These are phyloP conservation scores for Hapalemur alaotrensis DNA, from an alignment of 2,797 vertebrate genomes.

Conservation along the genomic window DNA sequence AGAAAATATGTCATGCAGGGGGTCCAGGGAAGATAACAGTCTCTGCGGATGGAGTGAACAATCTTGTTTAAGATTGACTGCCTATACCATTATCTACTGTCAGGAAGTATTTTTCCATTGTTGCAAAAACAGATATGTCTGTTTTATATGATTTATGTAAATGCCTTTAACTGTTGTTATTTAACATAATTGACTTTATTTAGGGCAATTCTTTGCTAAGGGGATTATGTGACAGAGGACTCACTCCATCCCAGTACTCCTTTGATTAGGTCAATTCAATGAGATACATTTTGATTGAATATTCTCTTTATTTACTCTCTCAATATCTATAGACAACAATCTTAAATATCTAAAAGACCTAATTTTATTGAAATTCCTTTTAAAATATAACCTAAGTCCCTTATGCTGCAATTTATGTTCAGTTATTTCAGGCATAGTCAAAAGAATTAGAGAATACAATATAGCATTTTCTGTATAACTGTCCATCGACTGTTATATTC, in stretches of 20 bases:
- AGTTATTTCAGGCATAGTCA: neutral
- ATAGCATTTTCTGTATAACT: slow-evolving; percentile 1
- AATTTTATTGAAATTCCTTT: neutral
- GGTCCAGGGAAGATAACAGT: neutral
- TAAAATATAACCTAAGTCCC: neutral
- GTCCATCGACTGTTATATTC: slow-evolving; percentile 10
- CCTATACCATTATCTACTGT: neutral
- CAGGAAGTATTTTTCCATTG: neutral
- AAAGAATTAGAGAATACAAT: neutral
- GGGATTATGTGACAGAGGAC: neutral
- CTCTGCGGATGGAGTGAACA: neutral
- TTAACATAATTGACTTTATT: neutral
- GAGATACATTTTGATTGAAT: neutral
- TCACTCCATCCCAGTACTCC: accelerated
- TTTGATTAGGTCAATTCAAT: neutral
- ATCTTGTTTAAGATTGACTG: neutral
- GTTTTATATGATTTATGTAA: neutral
- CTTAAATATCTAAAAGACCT: neutral
- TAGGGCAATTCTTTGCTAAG: neutral
- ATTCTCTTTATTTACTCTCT: neutral
- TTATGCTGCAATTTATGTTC: slow-evolving; percentile 40
- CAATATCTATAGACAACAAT: neutral
- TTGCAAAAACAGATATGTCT: neutral
- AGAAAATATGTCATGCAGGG: neutral
- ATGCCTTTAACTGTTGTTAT: neutral